Evolutionary conservation across 2,113 vertebrate genomes (phyloP).

Genomic region (Camelus dromedarius): DNA sequence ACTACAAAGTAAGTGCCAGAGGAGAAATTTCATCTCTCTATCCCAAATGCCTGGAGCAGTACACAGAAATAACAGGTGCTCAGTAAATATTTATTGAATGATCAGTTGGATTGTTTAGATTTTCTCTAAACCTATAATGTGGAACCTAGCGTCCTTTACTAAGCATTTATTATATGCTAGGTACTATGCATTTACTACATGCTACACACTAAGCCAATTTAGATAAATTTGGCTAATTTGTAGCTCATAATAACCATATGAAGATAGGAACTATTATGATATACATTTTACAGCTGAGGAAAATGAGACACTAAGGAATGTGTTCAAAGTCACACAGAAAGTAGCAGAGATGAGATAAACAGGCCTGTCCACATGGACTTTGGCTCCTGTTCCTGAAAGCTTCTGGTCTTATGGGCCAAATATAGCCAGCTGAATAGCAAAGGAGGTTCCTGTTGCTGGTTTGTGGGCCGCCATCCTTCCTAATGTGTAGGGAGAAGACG

Average conservation of each 20-base stretch:
- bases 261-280: not conserved
- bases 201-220: not conserved
- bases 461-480: not conserved
- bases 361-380: not conserved
- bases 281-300: not conserved
- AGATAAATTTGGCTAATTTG: not conserved
- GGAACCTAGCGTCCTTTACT: not conserved
- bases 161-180: not conserved
- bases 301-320: not conserved
- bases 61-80: not conserved
- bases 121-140: conserved; percentile 22
- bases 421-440: not conserved
- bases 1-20: not conserved
- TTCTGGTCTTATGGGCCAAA: not conserved
- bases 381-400: not conserved
- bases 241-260: not conserved
- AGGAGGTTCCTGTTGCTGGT: too few relatives aligned
- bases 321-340: not conserved
- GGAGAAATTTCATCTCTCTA: not conserved
- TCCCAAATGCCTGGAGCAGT: not conserved
- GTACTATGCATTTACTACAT: not conserved
- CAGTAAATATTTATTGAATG: not conserved
- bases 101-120: not conserved
- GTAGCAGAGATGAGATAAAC: not conserved
- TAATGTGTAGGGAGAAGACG: not conserved